These are phyloP conservation scores for Bradypodion ventrale DNA, from an alignment of 2,797 vertebrate species.

Conservation along the genomic window DNA sequence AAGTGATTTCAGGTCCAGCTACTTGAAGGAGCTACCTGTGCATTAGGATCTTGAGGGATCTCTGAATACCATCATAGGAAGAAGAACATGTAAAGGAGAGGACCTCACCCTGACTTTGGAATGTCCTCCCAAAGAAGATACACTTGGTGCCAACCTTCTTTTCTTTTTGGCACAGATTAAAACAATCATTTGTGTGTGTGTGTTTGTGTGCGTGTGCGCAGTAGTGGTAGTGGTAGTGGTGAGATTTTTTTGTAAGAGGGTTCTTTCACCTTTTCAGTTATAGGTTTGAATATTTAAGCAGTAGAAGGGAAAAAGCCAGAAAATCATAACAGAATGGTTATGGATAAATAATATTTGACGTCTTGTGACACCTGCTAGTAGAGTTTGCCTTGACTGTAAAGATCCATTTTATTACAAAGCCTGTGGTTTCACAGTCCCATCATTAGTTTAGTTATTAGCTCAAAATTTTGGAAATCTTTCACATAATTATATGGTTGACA, in stretches of 20 bases:
- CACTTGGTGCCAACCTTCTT: neutral
- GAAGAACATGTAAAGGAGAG: neutral
- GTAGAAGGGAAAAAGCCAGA: constrained; percentile 25
- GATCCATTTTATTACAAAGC: neutral
- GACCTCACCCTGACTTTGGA: neutral
- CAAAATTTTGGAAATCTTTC: neutral
- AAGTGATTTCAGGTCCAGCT: no score
- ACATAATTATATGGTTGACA: neutral
- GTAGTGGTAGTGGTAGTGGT: no score
- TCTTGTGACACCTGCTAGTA: constrained; percentile 8
- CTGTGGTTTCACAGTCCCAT: constrained; percentile 20
- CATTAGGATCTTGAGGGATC: neutral
- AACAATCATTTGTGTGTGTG: no score
- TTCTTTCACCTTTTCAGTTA: constrained; percentile 19
- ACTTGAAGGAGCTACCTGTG: neutral
- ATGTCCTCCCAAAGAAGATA: neutral
- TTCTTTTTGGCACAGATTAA: neutral
- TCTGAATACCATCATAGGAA: neutral
- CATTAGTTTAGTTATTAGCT: neutral
- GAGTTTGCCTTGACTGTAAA: neutral
- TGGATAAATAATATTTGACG: accelerated
- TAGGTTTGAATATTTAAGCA: constrained; percentile 49
- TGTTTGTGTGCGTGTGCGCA: no score
- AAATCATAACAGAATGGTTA: constrained; percentile 22
- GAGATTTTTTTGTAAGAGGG: constrained; percentile 45